phyloP scores from a whole-genome alignment of 2,888 invertebrate species.

The Dorcus hopei region DNA sequence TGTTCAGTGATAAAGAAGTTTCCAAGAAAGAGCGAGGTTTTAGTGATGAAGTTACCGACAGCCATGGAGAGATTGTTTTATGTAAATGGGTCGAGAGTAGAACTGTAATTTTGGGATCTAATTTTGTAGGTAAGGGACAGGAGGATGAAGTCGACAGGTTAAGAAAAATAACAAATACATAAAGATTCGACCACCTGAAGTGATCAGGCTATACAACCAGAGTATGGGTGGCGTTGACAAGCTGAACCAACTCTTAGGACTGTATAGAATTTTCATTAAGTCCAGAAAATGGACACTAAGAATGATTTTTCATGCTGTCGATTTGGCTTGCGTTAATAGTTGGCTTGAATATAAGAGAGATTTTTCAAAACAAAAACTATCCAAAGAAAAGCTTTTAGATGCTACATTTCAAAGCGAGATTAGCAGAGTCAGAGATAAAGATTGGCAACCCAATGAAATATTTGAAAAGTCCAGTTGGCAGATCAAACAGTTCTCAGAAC shows the following conservation, averaged over 20 bases:
- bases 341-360: slow-evolving; percentile 14
- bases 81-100: background rate
- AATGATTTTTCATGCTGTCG: slow-evolving; percentile 21
- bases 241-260: slow-evolving; percentile 29
- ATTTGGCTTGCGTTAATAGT: slow-evolving; percentile 22
- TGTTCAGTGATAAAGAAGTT: background rate
- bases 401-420: no score
- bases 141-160: slow-evolving; percentile 23
- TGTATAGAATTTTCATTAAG: slow-evolving; percentile 30
- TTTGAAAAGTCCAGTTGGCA: no score
- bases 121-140: slow-evolving; percentile 26
- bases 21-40: background rate
- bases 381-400: no score
- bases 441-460: no score
- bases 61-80: no score
- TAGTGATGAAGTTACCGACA: background rate
- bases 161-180: slow-evolving; percentile 25
- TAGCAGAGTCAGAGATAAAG: no score
- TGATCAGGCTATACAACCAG: slow-evolving; percentile 27
- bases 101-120: slow-evolving; percentile 8
- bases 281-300: slow-evolving; percentile 21
- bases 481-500: no score
- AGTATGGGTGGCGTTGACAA: slow-evolving; percentile 36
- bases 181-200: slow-evolving; percentile 26
- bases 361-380: no score